Evolutionary conservation across 2,797 vertebrate genomes (phyloP).

Genomic region (Pipistrellus kuhlii): DNA sequence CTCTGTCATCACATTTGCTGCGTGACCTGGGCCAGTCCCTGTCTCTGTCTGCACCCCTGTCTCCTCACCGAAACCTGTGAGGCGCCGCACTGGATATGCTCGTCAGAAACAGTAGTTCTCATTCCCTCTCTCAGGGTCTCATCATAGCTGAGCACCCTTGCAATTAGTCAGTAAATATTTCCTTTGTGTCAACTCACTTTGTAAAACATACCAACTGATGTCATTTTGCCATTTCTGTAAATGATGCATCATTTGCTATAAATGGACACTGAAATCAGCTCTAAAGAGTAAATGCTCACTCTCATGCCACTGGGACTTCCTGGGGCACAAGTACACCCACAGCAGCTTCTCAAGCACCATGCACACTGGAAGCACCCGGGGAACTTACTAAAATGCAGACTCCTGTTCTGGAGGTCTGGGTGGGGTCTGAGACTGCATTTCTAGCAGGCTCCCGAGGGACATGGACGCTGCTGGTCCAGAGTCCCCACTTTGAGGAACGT

Average conservation of each 20-base stretch:
- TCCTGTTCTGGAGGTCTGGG: background rate
- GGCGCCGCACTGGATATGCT: background rate
- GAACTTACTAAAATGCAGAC: background rate
- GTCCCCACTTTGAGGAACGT: background rate
- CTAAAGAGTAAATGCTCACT: background rate
- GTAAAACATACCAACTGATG: background rate
- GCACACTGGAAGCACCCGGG: background rate
- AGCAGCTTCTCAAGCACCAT: background rate
- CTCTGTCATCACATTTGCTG: background rate
- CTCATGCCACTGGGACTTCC: rapidly evolving
- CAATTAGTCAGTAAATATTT: background rate
- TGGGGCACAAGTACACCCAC: rapidly evolving
- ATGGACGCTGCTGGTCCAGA: background rate
- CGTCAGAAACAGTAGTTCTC: background rate
- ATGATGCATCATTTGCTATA: background rate
- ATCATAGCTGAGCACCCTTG: background rate
- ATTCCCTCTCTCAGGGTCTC: rapidly evolving
- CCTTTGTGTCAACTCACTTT: background rate
- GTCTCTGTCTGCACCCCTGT: background rate
- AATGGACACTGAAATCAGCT: background rate
- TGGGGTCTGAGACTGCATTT: background rate
- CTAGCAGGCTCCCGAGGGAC: background rate
- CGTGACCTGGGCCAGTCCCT: background rate
- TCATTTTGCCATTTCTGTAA: background rate
- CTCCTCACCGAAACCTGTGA: rapidly evolving